A percentile compares a stretch with the other conserved stretches of the same genome.
These are phyloP conservation scores for Meandrina meandrites DNA, from an alignment of 92 coral and sea anemone genomes.

Conservation along the genomic window DNA sequence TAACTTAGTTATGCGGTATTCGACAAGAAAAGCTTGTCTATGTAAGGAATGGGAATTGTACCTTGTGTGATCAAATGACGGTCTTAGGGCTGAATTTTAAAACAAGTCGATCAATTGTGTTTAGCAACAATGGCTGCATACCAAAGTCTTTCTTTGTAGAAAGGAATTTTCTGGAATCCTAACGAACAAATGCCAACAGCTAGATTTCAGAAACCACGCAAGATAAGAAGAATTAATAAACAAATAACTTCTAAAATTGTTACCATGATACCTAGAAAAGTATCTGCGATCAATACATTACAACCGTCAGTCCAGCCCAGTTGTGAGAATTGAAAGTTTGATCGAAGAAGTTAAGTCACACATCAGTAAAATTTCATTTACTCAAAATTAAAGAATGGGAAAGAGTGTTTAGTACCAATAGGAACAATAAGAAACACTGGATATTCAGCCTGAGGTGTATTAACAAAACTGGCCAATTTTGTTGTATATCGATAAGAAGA, in stretches of 20 bases:
- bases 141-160: background rate
- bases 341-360: background rate
- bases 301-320: background rate
- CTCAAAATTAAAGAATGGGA: background rate
- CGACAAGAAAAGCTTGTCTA: background rate
- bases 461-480: background rate
- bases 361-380: background rate
- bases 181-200: background rate
- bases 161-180: conserved; percentile 13
- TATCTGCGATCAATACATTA: background rate
- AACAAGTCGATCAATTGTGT: background rate
- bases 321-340: background rate
- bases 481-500: background rate
- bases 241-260: background rate
- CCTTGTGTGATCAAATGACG: background rate
- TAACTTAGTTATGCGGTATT: background rate
- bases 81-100: background rate
- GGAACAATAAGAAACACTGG: background rate
- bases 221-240: background rate
- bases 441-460: background rate
- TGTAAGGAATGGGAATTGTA: background rate
- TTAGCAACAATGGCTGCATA: background rate
- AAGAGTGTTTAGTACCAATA: background rate
- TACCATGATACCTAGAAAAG: background rate
- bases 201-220: background rate